Conservation (phyloP, 2,113 vertebrate genomes). For the Colossoma macropomum region DNA sequence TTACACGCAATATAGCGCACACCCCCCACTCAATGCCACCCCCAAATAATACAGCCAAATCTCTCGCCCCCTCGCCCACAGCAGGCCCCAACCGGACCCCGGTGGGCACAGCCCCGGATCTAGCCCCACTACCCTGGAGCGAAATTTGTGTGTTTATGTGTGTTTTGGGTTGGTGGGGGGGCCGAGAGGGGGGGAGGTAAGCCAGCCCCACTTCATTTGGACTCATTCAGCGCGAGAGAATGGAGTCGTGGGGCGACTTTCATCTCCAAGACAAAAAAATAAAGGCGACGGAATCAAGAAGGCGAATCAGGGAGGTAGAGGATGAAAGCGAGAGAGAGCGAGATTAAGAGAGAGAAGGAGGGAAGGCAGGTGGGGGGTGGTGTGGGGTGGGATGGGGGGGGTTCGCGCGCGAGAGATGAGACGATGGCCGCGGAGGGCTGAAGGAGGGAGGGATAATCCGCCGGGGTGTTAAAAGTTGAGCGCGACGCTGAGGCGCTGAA, state of each 20-base stretch:
- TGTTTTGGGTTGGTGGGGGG: constrained; percentile 21
- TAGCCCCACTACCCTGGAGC: constrained; percentile 26
- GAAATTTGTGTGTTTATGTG: constrained; percentile 52
- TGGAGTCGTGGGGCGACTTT: constrained; percentile 79
- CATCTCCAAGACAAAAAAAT: constrained; percentile 71
- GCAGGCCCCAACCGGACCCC: constrained; percentile 57
- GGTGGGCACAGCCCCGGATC: constrained; percentile 63
- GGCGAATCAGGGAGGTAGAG: constrained; percentile 60
- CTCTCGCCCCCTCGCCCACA: constrained; percentile 50
- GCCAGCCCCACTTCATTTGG: constrained; percentile 78
- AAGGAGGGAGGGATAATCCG: constrained; percentile 14
- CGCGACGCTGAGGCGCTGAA: neutral
- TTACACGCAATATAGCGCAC: neutral
- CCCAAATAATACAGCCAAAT: constrained; percentile 62
- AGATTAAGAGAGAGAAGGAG: constrained; percentile 57
- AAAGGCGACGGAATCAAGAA: constrained; percentile 57
- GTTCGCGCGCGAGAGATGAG: constrained; percentile 29
- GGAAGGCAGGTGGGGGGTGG: neutral
- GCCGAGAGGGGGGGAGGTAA: constrained; percentile 46
- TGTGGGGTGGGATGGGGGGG: too few relatives aligned
- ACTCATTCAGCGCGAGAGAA: constrained; percentile 75
- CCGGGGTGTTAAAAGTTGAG: constrained; percentile 16
- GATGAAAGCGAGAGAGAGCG: constrained; percentile 56
- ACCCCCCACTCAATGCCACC: constrained; percentile 60
- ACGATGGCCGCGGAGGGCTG: constrained; percentile 1